phyloP scores from a whole-genome alignment of 2,888 invertebrate genomes.

The Calliopum simillimum region DNA sequence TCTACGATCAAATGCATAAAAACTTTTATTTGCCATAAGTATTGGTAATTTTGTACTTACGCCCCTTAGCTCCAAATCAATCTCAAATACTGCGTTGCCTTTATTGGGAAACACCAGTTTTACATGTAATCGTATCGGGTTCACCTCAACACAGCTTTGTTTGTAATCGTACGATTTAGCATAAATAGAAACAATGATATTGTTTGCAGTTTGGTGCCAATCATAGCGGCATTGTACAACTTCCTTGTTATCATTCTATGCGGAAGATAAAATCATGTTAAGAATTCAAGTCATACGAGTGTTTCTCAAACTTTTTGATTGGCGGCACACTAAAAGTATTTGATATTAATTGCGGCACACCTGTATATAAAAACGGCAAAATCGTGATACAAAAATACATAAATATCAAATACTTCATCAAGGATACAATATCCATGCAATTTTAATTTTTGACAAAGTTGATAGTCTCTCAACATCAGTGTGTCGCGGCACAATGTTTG shows the following conservation, averaged over 20 bases:
- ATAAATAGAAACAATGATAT: conserved; percentile 89
- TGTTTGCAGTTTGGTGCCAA: conserved; percentile 92
- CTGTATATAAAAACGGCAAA: background rate
- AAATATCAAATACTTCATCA: no score
- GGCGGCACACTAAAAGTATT: no score
- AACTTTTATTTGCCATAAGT: background rate
- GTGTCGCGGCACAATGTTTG: no score
- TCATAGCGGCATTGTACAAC: conserved; percentile 85
- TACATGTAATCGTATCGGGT: conserved; percentile 83
- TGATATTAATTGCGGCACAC: no score
- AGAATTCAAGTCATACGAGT: background rate
- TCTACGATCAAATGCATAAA: conserved; percentile 70
- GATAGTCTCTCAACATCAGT: no score
- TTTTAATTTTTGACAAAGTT: no score
- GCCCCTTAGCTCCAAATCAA: conserved; percentile 85
- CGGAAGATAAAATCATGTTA: conserved; percentile 57
- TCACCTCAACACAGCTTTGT: conserved; percentile 80
- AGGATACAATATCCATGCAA: no score
- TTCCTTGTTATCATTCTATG: conserved; percentile 70
- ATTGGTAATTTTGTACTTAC: conserved; percentile 69
- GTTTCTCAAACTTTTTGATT: background rate
- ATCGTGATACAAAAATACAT: no score
- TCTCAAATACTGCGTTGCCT: conserved; percentile 75
- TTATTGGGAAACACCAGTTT: conserved; percentile 84
- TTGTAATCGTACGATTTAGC: conserved; percentile 90